A percentile compares a stretch with the other conserved stretches of the same genome.
Conservation (phyloP, 2,797 vertebrate species). For the Merluccius polli region DNA sequence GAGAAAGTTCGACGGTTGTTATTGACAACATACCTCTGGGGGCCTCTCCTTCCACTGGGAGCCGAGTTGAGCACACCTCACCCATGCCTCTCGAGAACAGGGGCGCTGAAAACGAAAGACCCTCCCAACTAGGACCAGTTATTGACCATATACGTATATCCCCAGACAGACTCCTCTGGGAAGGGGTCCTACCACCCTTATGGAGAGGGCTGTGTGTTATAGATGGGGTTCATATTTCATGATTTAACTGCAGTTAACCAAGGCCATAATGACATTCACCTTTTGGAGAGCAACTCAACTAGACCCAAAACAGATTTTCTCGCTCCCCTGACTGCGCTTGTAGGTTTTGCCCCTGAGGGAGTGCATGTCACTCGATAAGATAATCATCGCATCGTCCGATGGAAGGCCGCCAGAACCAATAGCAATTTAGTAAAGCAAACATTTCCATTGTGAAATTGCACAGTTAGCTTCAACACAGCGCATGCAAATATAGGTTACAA, state of each 20-base stretch:
- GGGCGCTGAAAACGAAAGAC: too few species aligned
- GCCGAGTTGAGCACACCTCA: conserved; percentile 34
- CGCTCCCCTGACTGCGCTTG: conserved; percentile 38
- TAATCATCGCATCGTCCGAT: conserved; percentile 58
- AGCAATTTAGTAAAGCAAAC: conserved; percentile 45
- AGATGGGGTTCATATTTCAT: conserved; percentile 47
- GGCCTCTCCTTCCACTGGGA: conserved; percentile 41
- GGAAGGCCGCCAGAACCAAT: conserved; percentile 29
- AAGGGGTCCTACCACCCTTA: too few species aligned
- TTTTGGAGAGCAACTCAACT: conserved; percentile 38
- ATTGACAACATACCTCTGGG: conserved; percentile 55
- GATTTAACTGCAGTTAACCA: conserved; percentile 50
- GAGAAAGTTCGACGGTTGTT: conserved; percentile 67
- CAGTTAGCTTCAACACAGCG: conserved; percentile 13
- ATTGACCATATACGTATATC: too few species aligned
- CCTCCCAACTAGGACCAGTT: too few species aligned
- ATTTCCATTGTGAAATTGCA: conserved; percentile 48
- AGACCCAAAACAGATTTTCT: conserved; percentile 43
- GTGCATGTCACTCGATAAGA: conserved; percentile 55
- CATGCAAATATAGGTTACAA: conserved; percentile 34
- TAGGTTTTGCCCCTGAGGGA: conserved; percentile 43
- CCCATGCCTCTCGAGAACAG: conserved; percentile 17
- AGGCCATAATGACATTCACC: conserved; percentile 47
- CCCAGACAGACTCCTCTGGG: too few species aligned
- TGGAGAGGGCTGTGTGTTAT: not conserved